Percentiles rank a stretch among this genome's conserved stretches.
Conservation (phyloP, 2,113 vertebrate genomes). For the Limanda limanda region DNA sequence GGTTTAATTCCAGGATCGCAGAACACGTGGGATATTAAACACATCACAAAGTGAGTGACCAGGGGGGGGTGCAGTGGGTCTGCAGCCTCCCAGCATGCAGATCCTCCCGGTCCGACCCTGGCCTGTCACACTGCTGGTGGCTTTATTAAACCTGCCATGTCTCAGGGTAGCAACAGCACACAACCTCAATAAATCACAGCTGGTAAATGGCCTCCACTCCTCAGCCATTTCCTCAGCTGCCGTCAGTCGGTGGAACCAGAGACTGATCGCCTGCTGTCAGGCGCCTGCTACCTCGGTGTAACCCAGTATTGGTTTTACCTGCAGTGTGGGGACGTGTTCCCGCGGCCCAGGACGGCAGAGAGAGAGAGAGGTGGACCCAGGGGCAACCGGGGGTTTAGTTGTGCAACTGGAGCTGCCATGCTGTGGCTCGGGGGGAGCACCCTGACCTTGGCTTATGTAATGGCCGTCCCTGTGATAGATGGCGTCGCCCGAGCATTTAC, state of each 20-base stretch:
- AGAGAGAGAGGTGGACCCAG: slow-evolving; percentile 14
- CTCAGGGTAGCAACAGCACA: slow-evolving; percentile 52
- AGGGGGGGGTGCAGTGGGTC: not conserved
- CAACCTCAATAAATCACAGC: slow-evolving; percentile 64
- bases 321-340: slow-evolving; percentile 9
- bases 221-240: slow-evolving; percentile 65
- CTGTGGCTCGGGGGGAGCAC: slow-evolving; percentile 36
- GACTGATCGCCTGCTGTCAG: slow-evolving; percentile 61
- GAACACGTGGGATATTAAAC: too few relatives aligned
- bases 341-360: not conserved
- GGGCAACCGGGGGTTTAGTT: slow-evolving; percentile 44
- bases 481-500: slow-evolving; percentile 67
- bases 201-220: slow-evolving; percentile 60
- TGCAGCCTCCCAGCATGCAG: slow-evolving; percentile 15
- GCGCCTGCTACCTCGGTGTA: not conserved
- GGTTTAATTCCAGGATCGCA: too few relatives aligned
- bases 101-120: slow-evolving; percentile 24
- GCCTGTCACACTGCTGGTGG: slow-evolving; percentile 28
- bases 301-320: not conserved
- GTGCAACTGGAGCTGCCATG: slow-evolving; percentile 38
- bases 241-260: slow-evolving; percentile 56
- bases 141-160: slow-evolving; percentile 46
- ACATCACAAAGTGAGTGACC: too few relatives aligned
- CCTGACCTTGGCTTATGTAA: slow-evolving; percentile 81
- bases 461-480: slow-evolving; percentile 80